phyloP scores from a whole-genome alignment of 2,888 invertebrate genomes.

The Cephalotes varians region DNA sequence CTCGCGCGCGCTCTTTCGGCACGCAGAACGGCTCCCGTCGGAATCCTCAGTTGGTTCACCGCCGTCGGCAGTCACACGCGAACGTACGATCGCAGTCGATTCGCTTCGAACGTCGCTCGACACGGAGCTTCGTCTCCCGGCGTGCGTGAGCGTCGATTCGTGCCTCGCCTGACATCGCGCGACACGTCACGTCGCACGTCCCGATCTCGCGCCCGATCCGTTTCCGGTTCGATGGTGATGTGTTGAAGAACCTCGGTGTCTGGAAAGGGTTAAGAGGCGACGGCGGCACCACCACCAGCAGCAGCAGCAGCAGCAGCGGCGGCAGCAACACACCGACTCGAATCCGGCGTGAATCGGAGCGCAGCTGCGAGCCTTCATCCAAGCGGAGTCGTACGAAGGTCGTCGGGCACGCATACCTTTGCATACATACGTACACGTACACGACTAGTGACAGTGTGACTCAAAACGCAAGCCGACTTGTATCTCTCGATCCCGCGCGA shows the following conservation, averaged over 20 bases:
- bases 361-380: constrained; percentile 13
- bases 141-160: constrained; percentile 25
- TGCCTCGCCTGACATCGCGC: constrained; percentile 24
- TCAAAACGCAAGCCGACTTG: constrained; percentile 3
- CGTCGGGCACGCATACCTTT: background rate
- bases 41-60: constrained; percentile 70
- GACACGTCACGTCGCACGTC: background rate
- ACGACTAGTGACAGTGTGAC: constrained; percentile 12
- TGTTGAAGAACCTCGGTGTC: constrained; percentile 26
- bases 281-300: constrained; percentile 1
- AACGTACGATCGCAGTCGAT: constrained; percentile 65
- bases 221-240: constrained; percentile 19
- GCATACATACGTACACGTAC: no score
- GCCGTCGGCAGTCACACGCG: constrained; percentile 67
- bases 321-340: background rate
- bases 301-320: background rate
- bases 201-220: background rate
- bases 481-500: background rate
- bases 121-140: constrained; percentile 52
- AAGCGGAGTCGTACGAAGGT: constrained; percentile 23
- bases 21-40: constrained; percentile 65
- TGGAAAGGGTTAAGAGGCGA: background rate
- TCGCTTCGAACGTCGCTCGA: constrained; percentile 15
- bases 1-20: constrained; percentile 52
- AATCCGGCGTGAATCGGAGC: constrained; percentile 13